Base-by-base conservation (phyloP, 2,797 vertebrate genomes). In the Thalassophryne amazonica region DNA sequence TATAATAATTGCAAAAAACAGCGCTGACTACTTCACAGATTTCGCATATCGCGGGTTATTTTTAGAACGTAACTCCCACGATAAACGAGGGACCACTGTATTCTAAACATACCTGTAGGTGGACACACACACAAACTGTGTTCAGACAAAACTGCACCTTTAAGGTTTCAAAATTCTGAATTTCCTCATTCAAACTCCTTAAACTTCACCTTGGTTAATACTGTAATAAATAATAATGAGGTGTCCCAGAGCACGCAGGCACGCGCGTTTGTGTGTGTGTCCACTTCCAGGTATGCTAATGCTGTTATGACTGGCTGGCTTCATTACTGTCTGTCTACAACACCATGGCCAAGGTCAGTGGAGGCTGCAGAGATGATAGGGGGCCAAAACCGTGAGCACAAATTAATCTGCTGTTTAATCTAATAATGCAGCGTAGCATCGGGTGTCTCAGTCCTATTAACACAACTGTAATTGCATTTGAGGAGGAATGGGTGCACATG, bases 321-420 rank as follows among this genome's bases (percentile, higher is more conserved):
- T 84, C 84, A 86, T 85, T 87, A 85, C 70, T 65, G 78, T 82
- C 78, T 85, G 84, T 82, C 81, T 85, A 81, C 78, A 86, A 57
- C 73, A 57, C 50, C 68, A 53, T 62, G 73, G 80, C 82, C 84
- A 87, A 87, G 84, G 86, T 86, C 85, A 78, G 79, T 15, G 61
- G 69, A 81, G 78, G 78, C 81, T 74, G 69, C 70, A 69, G 58
- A 71, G 78, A 83, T 75, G 83, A 83, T 78, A 64, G 57, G 70
- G 62, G 83, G 80, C 62, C 77, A 68, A 76, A 83, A 82, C 60
- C 75, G 72, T 57, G 68, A 73, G 75, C 80, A 69, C 75, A 84
- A 85, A 87, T 87, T 87, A 88, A 88, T 87, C 84, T 86, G 83
- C 71, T 86, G 86, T 87, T 86, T 87, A 86, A 88, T 88, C 85